Evolutionary conservation across 2,888 invertebrate genomes (phyloP).

Genomic region (Drosophila macrospina): DNA sequence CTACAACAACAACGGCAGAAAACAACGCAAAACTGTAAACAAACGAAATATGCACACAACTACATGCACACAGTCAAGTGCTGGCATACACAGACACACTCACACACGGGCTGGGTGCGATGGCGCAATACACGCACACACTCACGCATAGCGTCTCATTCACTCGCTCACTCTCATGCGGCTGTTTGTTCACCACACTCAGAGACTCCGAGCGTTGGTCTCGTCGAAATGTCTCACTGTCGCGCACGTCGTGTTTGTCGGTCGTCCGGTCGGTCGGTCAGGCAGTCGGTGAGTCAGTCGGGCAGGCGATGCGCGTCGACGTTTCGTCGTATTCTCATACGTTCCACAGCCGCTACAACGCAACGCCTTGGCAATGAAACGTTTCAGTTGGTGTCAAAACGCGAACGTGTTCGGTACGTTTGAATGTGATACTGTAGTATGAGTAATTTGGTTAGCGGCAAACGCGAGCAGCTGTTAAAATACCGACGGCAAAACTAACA

Average conservation of each 20-base stretch:
- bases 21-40: constrained; percentile 72
- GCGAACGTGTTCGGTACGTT: constrained; percentile 33
- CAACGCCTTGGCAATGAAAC: constrained; percentile 62
- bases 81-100: constrained; percentile 14
- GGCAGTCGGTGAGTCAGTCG: constrained; percentile 9
- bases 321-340: constrained; percentile 45
- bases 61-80: constrained; percentile 40
- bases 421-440: neutral
- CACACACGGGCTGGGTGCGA: constrained; percentile 26
- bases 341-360: constrained; percentile 49
- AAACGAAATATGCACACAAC: constrained; percentile 64
- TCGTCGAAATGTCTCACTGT: constrained; percentile 53
- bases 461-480: constrained; percentile 55
- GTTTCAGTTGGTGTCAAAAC: constrained; percentile 54
- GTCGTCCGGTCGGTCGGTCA: constrained; percentile 12
- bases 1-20: constrained; percentile 28
- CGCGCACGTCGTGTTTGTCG: neutral
- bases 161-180: constrained; percentile 28
- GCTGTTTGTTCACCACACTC: constrained; percentile 66
- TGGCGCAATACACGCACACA: constrained; percentile 50
- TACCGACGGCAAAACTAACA: constrained; percentile 68
- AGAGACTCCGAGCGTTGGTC: constrained; percentile 56
- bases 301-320: constrained; percentile 20
- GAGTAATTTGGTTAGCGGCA: constrained; percentile 15
- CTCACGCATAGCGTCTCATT: constrained; percentile 31